These are phyloP conservation scores for Fragum fragum DNA, from an alignment of 2,888 invertebrate species.

Conservation along the genomic window DNA sequence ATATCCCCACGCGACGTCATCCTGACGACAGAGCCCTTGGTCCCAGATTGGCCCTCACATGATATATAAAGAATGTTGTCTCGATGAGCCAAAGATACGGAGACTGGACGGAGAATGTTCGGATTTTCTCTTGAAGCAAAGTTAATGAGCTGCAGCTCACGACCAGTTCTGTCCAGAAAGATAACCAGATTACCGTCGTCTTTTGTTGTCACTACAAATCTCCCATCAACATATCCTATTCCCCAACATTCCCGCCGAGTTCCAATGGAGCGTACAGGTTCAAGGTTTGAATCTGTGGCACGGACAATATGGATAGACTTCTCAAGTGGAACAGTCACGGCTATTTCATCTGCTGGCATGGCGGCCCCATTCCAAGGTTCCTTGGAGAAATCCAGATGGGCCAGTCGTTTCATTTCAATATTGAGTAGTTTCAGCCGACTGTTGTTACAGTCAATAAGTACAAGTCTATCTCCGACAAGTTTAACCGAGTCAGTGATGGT, in stretches of 20 bases:
- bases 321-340: slow-evolving; percentile 62
- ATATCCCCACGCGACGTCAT: slow-evolving; percentile 62
- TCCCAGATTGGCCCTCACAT: slow-evolving; percentile 66
- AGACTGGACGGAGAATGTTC: slow-evolving; percentile 62
- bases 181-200: slow-evolving; percentile 61
- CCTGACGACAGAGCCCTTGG: slow-evolving; percentile 59
- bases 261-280: slow-evolving; percentile 42
- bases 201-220: slow-evolving; percentile 54
- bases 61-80: slow-evolving; percentile 54
- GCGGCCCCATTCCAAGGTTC: slow-evolving; percentile 63
- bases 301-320: slow-evolving; percentile 62
- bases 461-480: slow-evolving; percentile 44
- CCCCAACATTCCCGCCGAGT: slow-evolving; percentile 67
- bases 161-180: slow-evolving; percentile 57
- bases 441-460: slow-evolving; percentile 64
- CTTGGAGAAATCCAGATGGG: slow-evolving; percentile 57
- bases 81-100: slow-evolving; percentile 37
- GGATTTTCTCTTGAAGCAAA: slow-evolving; percentile 64
- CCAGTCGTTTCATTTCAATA: slow-evolving; percentile 45
- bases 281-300: slow-evolving; percentile 37
- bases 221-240: slow-evolving; percentile 48
- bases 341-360: slow-evolving; percentile 52
- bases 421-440: slow-evolving; percentile 57
- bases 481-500: slow-evolving; percentile 61
- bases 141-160: slow-evolving; percentile 59